phyloP scores from a whole-genome alignment of 1,140 invertebrate species.

The Brachionus paranguensis region DNA sequence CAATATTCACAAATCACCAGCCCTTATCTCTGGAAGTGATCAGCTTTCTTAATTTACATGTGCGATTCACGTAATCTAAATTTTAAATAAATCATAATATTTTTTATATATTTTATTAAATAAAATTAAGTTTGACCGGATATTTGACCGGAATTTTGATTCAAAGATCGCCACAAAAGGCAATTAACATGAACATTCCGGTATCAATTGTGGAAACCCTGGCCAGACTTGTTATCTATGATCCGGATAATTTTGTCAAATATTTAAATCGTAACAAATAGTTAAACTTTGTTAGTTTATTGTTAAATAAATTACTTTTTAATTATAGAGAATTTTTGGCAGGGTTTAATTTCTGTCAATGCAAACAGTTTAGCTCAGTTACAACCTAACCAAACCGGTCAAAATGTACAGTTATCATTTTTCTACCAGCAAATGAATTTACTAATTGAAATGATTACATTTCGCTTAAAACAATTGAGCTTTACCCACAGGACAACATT shows the following conservation, averaged over 20 bases:
- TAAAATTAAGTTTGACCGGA: not conserved
- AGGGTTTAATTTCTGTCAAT: not conserved
- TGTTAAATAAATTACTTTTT: not conserved
- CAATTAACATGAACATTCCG: slow-evolving; percentile 8
- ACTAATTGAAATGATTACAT: slow-evolving; percentile 8
- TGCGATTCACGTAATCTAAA: not conserved
- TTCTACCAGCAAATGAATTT: slow-evolving; percentile 37
- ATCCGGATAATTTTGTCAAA: slow-evolving; percentile 37
- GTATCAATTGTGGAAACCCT: slow-evolving; percentile 9
- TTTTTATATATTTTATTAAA: not conserved
- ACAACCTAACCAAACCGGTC: not conserved
- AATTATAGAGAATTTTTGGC: not conserved
- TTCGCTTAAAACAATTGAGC: slow-evolving; percentile 26
- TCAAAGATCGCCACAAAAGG: not conserved
- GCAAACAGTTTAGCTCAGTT: not conserved
- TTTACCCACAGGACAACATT: slow-evolving; percentile 12
- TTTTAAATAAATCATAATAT: not conserved
- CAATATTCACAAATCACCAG: slow-evolving; percentile 32
- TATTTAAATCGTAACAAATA: slow-evolving; percentile 3
- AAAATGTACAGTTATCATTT: not conserved
- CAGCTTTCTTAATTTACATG: slow-evolving; percentile 3
- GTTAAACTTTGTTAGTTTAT: not conserved
- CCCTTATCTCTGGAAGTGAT: not conserved
- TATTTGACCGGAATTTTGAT: not conserved
- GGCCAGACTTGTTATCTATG: slow-evolving; percentile 14